phyloP scores from a whole-genome alignment of 2,797 vertebrate species.

The Enteromius paludinosus region DNA sequence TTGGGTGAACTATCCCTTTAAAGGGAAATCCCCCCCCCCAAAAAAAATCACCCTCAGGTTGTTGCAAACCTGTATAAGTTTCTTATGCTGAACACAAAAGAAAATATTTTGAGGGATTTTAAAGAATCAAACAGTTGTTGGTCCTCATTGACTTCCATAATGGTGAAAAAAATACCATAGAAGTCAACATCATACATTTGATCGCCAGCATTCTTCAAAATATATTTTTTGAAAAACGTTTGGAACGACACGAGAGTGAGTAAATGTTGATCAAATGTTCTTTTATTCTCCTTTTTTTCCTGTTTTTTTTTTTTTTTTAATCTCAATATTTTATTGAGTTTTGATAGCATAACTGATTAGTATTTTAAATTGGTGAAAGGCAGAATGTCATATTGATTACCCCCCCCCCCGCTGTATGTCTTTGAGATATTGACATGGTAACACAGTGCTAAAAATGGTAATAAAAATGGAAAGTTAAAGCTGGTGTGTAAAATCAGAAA shows the following conservation, averaged over 20 bases:
- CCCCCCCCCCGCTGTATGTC: too few species aligned
- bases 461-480: slow-evolving; percentile 12
- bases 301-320: background rate
- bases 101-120: background rate
- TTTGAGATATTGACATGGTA: slow-evolving; percentile 14
- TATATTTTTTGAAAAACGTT: background rate
- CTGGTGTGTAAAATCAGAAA: background rate
- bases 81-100: background rate
- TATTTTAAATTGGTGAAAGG: background rate
- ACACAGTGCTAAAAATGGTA: background rate
- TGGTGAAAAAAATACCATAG: background rate
- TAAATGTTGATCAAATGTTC: too few species aligned
- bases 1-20: too few species aligned
- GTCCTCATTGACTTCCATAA: background rate
- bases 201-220: background rate
- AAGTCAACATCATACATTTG: background rate
- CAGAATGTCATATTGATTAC: background rate
- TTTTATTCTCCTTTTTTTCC: background rate
- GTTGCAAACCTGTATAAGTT: background rate
- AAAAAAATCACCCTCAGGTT: background rate
- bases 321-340: background rate
- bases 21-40: background rate
- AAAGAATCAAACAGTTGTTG: background rate
- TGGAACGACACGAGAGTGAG: too few species aligned
- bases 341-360: background rate